A percentile compares a stretch with the other conserved stretches of the same genome.
These are phyloP conservation scores for Arion vulgaris DNA, from an alignment of 1,140 invertebrate genomes.

Conservation along the genomic window DNA sequence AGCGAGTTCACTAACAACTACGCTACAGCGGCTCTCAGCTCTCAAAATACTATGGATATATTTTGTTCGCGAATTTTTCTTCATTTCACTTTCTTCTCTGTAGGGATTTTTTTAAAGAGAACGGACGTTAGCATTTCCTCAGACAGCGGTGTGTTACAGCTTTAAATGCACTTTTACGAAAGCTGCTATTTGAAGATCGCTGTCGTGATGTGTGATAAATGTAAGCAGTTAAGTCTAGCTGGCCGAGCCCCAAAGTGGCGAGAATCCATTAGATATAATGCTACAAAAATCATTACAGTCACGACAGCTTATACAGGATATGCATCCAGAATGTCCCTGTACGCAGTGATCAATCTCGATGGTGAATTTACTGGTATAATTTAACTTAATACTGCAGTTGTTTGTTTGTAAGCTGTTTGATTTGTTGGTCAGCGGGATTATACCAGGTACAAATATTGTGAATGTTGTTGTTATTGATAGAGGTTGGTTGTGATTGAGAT, in stretches of 20 bases:
- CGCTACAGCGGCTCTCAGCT: too few species aligned
- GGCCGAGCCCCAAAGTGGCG: background rate
- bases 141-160: background rate
- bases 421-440: too few species aligned
- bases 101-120: too few species aligned
- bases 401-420: background rate
- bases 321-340: background rate
- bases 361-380: background rate
- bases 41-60: too few species aligned
- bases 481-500: too few species aligned
- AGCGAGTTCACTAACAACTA: too few species aligned
- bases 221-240: background rate
- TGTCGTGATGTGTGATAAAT: constrained; percentile 9
- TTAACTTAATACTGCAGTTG: too few species aligned
- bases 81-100: too few species aligned
- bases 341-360: background rate
- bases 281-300: background rate
- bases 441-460: too few species aligned
- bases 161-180: background rate
- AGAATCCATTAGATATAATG: background rate
- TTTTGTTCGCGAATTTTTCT: too few species aligned
- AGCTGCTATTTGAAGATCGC: constrained; percentile 8
- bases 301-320: background rate
- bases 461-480: too few species aligned
- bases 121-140: background rate